Percentiles rank a stretch among this genome's conserved stretches.
phyloP scores from a whole-genome alignment of 2,888 invertebrate genomes.

The Pyrrhia umbra region DNA sequence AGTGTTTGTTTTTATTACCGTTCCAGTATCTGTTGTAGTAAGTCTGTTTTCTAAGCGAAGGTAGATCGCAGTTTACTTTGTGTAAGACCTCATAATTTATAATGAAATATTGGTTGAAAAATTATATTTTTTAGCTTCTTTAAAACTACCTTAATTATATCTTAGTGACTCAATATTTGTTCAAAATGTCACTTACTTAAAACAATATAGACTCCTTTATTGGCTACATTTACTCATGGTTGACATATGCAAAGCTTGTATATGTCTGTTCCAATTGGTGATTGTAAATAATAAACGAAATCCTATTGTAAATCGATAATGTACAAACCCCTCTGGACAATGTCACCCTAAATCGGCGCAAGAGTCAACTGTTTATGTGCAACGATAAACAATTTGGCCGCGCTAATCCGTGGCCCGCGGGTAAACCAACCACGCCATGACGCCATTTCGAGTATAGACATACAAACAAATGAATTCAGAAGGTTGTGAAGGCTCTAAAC shows the following conservation, averaged over 20 bases:
- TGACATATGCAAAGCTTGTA: no score
- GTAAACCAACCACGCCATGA: constrained; percentile 26
- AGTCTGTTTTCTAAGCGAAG: neutral
- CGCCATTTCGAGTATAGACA: constrained; percentile 11
- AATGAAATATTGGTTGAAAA: no score
- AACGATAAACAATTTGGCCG: constrained; percentile 37
- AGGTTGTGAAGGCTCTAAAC: no score
- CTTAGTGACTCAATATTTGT: no score
- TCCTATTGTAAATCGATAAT: neutral
- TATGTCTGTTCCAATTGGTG: no score
- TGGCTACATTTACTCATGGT: no score
- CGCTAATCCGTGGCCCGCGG: constrained; percentile 40
- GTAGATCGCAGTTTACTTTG: neutral
- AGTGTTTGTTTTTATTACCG: constrained; percentile 36
- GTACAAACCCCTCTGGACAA: neutral
- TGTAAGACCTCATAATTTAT: no score
- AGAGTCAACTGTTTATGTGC: constrained; percentile 33
- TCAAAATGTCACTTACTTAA: no score
- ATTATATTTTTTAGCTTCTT: no score
- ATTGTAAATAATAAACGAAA: neutral
- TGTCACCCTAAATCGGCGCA: constrained; percentile 12
- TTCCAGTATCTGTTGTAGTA: constrained; percentile 11
- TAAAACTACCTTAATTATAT: no score
- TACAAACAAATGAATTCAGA: constrained; percentile 10
- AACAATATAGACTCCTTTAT: no score